phyloP scores from a whole-genome alignment of 2,113 vertebrate genomes.

The Sander lucioperca region DNA sequence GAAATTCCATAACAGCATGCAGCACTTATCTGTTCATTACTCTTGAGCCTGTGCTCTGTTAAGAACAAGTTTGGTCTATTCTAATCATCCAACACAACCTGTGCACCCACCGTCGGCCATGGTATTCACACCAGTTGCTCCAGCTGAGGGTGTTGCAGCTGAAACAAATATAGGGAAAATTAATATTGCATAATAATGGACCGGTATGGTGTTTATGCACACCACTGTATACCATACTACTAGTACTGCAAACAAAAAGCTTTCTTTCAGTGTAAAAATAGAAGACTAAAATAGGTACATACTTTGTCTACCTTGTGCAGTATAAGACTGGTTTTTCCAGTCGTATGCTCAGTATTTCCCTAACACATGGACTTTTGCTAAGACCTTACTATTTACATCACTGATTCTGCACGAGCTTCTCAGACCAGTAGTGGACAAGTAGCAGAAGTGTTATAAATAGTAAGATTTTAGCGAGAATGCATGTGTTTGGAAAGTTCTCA shows the following conservation, averaged over 20 bases:
- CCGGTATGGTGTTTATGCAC: not conserved
- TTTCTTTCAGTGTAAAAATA: not conserved
- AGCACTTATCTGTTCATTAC: not conserved
- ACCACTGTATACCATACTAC: too few species aligned
- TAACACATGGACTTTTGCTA: too few species aligned
- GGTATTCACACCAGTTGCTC: not conserved
- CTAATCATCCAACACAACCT: not conserved
- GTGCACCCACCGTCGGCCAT: not conserved
- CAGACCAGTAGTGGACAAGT: too few species aligned
- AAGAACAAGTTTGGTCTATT: not conserved
- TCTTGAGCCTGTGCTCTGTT: not conserved
- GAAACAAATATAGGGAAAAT: slow-evolving; percentile 1
- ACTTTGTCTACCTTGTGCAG: too few species aligned
- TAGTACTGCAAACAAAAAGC: not conserved
- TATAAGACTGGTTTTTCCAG: too few species aligned
- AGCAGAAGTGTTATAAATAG: too few species aligned
- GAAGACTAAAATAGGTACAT: not conserved
- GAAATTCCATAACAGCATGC: not conserved
- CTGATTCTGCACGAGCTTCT: too few species aligned
- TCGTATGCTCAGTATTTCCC: too few species aligned
- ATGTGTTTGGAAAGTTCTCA: too few species aligned
- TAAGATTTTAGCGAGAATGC: too few species aligned
- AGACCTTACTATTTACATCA: too few species aligned
- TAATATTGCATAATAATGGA: not conserved
- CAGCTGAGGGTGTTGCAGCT: slow-evolving; percentile 8